Percentiles rank a stretch among this genome's conserved stretches.
phyloP scores from a whole-genome alignment of 2,797 vertebrate genomes.

The Meriones psammophilus region DNA sequence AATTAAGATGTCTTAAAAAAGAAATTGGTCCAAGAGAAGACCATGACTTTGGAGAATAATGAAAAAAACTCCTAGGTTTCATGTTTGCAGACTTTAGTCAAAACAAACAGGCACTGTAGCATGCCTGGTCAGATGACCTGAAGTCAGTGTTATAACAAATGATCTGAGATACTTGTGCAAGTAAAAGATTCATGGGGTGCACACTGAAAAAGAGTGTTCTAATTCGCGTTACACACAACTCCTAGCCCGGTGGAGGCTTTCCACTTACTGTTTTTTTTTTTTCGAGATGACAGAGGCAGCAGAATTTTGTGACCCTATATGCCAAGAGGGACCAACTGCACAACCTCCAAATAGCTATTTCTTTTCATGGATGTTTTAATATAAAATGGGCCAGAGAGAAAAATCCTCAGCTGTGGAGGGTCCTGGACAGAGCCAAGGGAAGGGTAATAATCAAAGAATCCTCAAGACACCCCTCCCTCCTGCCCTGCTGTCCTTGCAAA shows the following conservation, averaged over 20 bases:
- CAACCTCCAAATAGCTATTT: slow-evolving; percentile 54
- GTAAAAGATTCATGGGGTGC: not conserved
- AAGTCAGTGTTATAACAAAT: not conserved
- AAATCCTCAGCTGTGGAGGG: slow-evolving; percentile 1
- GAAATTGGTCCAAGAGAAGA: slow-evolving; percentile 28
- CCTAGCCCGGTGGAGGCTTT: not conserved
- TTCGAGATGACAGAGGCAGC: not conserved
- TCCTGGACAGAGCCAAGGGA: not conserved
- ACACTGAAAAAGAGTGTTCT: not conserved
- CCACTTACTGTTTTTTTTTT: slow-evolving; percentile 40
- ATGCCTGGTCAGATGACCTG: not conserved
- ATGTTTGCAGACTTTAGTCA: not conserved
- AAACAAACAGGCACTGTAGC: not conserved
- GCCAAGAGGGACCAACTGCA: not conserved
- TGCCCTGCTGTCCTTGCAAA: not conserved
- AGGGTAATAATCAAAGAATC: not conserved
- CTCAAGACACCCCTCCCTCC: not conserved
- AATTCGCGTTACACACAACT: slow-evolving; percentile 27
- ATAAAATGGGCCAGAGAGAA: slow-evolving; percentile 34
- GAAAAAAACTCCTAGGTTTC: not conserved
- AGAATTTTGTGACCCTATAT: not conserved
- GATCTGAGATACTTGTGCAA: not conserved
- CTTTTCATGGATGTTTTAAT: slow-evolving; percentile 65
- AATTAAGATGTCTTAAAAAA: not conserved
- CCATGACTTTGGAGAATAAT: not conserved